Conservation (phyloP, 1,140 invertebrate genomes). For the Drosophila lowei region DNA sequence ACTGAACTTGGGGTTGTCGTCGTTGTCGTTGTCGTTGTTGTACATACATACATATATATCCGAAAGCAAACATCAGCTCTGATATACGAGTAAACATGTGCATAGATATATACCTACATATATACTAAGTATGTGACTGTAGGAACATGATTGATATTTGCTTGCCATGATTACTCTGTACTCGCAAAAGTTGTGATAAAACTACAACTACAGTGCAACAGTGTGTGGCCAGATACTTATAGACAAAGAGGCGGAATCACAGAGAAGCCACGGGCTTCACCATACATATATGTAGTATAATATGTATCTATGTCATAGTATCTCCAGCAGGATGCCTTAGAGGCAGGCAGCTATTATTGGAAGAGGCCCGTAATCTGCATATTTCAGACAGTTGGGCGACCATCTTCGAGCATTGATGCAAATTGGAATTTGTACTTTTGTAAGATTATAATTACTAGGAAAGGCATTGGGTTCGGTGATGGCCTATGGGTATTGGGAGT, state of each 20-base stretch:
- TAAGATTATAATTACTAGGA: constrained; percentile 13
- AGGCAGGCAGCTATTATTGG: constrained; percentile 35
- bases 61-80: no score
- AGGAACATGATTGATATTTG: constrained; percentile 52
- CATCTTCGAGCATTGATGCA: constrained; percentile 18
- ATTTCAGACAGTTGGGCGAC: constrained; percentile 46
- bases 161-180: constrained; percentile 46
- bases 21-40: background rate
- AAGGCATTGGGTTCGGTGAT: background rate
- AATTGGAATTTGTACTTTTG: constrained; percentile 5
- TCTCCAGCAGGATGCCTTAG: constrained; percentile 32
- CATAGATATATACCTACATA: background rate
- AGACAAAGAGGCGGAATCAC: constrained; percentile 3
- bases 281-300: background rate
- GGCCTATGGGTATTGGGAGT: no score
- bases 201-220: constrained; percentile 26
- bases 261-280: background rate
- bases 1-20: constrained; percentile 44
- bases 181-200: constrained; percentile 43
- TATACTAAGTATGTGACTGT: constrained; percentile 11
- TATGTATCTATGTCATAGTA: background rate
- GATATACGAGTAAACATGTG: no score
- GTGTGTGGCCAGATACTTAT: constrained; percentile 4
- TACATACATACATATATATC: background rate
- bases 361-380: constrained; percentile 32